phyloP scores from a whole-genome alignment of 2,113 vertebrate species.

The Misgurnus anguillicaudatus region DNA sequence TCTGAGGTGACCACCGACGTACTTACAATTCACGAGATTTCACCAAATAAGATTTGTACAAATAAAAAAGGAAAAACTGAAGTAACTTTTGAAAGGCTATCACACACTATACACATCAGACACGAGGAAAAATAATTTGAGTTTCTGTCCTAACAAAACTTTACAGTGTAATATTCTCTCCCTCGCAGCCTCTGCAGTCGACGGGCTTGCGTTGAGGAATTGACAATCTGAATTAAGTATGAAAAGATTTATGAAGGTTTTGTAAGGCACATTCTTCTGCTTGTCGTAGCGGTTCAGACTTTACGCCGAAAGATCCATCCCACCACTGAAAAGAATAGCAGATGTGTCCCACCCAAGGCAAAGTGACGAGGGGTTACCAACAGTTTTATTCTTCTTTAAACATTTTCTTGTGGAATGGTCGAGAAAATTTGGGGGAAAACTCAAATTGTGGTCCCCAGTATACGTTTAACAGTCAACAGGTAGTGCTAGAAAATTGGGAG shows the following conservation, averaged over 20 bases:
- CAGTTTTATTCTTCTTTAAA: slow-evolving; percentile 57
- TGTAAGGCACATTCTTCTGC: slow-evolving; percentile 92
- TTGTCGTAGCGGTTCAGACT: slow-evolving; percentile 73
- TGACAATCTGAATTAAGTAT: slow-evolving; percentile 73
- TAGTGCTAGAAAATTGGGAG: slow-evolving; percentile 66
- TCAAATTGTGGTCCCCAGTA: slow-evolving; percentile 86
- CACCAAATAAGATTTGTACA: slow-evolving; percentile 32
- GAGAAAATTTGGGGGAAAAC: slow-evolving; percentile 59
- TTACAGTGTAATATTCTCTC: slow-evolving; percentile 78
- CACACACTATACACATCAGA: slow-evolving; percentile 45
- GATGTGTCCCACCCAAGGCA: background rate
- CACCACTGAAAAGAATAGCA: slow-evolving; percentile 61
- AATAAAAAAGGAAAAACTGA: slow-evolving; percentile 15
- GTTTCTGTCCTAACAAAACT: slow-evolving; percentile 62
- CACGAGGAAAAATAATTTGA: slow-evolving; percentile 55
- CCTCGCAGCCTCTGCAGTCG: slow-evolving; percentile 63
- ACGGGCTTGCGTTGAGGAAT: slow-evolving; percentile 27
- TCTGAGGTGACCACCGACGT: background rate
- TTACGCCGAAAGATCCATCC: slow-evolving; percentile 61
- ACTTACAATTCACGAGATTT: slow-evolving; percentile 14
- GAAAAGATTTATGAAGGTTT: slow-evolving; percentile 72
- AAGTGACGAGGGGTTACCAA: background rate
- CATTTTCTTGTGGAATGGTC: slow-evolving; percentile 69
- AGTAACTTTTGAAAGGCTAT: slow-evolving; percentile 38
- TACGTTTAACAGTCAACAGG: slow-evolving; percentile 81